phyloP scores from a whole-genome alignment of 2,797 vertebrate genomes.

The Mormyrops boulengeri region DNA sequence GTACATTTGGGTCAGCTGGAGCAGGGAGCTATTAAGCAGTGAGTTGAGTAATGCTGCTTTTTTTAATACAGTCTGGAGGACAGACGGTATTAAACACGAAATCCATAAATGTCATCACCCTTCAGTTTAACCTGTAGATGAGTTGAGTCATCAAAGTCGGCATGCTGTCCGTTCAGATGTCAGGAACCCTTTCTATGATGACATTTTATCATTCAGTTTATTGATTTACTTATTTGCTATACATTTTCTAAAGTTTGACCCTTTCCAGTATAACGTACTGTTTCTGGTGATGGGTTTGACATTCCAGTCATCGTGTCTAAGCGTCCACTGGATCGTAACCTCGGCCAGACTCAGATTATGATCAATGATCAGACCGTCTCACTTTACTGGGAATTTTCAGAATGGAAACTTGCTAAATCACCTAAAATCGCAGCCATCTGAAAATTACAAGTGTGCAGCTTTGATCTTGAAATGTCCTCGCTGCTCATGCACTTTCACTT shows the following conservation, averaged over 20 bases:
- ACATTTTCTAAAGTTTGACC: background rate
- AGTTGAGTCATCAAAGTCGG: background rate
- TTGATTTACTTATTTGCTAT: background rate
- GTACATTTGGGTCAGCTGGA: background rate
- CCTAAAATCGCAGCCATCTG: slow-evolving; percentile 11
- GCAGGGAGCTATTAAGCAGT: background rate
- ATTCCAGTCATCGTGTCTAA: background rate
- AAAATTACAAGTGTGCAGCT: slow-evolving; percentile 8
- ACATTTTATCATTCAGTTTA: background rate
- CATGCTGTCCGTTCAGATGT: background rate
- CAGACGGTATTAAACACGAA: background rate
- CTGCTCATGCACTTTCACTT: background rate
- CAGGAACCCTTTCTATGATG: background rate
- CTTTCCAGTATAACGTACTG: background rate
- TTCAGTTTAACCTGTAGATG: background rate
- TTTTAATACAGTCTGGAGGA: background rate
- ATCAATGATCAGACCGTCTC: background rate
- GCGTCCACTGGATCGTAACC: background rate
- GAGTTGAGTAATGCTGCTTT: background rate
- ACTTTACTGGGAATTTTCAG: background rate
- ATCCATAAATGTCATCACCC: background rate
- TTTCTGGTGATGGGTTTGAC: background rate
- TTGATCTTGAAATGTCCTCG: slow-evolving; percentile 12
- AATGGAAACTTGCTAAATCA: slow-evolving; percentile 11
- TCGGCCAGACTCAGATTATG: background rate